Evolutionary conservation across 1,140 invertebrate genomes (phyloP).

Genomic region (Drosophila ironensis): DNA sequence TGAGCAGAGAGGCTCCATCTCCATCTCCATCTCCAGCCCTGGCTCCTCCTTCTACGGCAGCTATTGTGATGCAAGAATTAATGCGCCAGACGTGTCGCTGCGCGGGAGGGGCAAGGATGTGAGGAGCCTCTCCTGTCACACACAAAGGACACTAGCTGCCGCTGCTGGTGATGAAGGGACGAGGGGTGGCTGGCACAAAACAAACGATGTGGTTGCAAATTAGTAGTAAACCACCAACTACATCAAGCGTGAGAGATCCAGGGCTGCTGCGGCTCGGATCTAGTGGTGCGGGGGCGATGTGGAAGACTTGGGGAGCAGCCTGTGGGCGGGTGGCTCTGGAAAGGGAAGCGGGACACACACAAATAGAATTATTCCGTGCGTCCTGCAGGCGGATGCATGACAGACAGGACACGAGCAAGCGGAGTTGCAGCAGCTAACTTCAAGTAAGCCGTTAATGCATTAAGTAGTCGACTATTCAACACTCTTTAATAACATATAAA

Average conservation of each 20-base stretch:
- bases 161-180: not conserved
- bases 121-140: conserved; percentile 53
- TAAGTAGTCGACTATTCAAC: not conserved
- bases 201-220: conserved; percentile 80
- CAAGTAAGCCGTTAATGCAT: conserved; percentile 4
- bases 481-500: not conserved
- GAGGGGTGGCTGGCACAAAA: conserved; percentile 49
- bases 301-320: conserved; percentile 51
- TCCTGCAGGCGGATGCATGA: conserved; percentile 76
- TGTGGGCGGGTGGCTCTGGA: not conserved
- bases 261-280: conserved; percentile 13
- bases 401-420: conserved; percentile 46
- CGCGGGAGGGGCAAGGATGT: conserved; percentile 7
- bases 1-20: conserved; percentile 3
- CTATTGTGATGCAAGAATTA: conserved; percentile 64
- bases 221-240: conserved; percentile 80
- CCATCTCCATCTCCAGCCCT: not conserved
- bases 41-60: conserved; percentile 36
- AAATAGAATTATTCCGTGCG: conserved; percentile 79
- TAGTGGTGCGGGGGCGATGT: conserved; percentile 14
- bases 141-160: conserved; percentile 59
- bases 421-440: conserved; percentile 7
- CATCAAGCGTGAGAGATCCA: conserved; percentile 67
- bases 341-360: conserved; percentile 41
- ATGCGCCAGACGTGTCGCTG: conserved; percentile 59